phyloP scores from a whole-genome alignment of 2,113 vertebrate genomes.

The Spizaetus ornatus region DNA sequence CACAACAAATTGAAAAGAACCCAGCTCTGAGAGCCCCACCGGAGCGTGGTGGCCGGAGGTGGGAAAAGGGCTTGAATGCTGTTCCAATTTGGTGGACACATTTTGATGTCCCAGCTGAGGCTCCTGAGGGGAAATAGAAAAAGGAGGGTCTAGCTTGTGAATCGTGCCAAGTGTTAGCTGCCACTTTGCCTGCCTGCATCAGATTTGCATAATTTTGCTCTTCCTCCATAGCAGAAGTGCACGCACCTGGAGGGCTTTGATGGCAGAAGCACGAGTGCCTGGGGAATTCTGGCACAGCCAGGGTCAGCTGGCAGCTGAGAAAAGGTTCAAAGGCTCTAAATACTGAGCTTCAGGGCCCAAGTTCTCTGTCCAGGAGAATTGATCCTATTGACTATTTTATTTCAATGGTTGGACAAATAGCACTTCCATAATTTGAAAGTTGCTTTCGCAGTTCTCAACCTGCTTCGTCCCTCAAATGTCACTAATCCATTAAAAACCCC shows the following conservation, averaged over 20 bases:
- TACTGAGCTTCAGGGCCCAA: not conserved
- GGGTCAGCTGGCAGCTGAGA: slow-evolving; percentile 9
- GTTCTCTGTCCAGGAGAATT: not conserved
- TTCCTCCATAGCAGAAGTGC: slow-evolving; percentile 37
- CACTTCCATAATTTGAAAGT: not conserved
- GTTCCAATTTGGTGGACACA: not conserved
- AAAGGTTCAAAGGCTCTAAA: slow-evolving; percentile 28
- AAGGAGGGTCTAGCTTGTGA: not conserved
- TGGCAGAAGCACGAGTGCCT: not conserved
- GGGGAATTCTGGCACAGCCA: slow-evolving; percentile 35
- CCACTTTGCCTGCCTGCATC: slow-evolving; percentile 38
- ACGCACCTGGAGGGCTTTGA: slow-evolving; percentile 43
- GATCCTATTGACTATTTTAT: not conserved
- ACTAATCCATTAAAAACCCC: not conserved
- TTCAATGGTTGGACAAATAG: not conserved
- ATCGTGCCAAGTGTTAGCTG: not conserved
- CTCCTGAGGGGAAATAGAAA: slow-evolving; percentile 17
- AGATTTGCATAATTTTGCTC: slow-evolving; percentile 51
- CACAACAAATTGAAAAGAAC: not conserved
- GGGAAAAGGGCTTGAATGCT: not conserved
- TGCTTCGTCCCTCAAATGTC: not conserved
- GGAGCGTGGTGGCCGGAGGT: not conserved
- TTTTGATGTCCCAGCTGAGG: slow-evolving; percentile 43
- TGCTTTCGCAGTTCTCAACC: not conserved
- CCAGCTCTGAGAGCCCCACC: not conserved